A percentile compares a stretch with the other conserved stretches of the same genome.
These are phyloP conservation scores for Staurois parvus DNA, from an alignment of 2,797 vertebrate species.

Conservation along the genomic window DNA sequence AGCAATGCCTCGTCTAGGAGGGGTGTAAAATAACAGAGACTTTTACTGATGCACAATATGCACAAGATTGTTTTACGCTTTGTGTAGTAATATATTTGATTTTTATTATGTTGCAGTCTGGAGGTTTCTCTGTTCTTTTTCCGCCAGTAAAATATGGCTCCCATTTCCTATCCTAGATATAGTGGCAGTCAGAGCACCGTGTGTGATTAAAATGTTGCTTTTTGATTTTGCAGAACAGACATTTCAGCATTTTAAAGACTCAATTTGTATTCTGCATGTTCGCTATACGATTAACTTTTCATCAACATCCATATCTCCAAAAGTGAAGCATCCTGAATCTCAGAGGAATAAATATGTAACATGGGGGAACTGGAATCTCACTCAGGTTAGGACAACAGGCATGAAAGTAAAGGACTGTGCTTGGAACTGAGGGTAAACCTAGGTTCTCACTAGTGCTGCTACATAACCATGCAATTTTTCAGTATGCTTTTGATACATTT, in stretches of 20 bases:
- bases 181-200: not conserved
- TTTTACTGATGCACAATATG: slow-evolving; percentile 47
- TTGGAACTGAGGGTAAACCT: too few relatives aligned
- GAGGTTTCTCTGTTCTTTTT: slow-evolving; percentile 41
- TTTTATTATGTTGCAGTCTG: slow-evolving; percentile 53
- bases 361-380: too few relatives aligned
- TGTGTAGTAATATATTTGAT: slow-evolving; percentile 53
- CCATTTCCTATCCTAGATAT: slow-evolving; percentile 41
- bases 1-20: not conserved
- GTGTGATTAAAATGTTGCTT: slow-evolving; percentile 51
- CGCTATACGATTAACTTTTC: not conserved
- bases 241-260: slow-evolving; percentile 20
- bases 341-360: not conserved
- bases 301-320: slow-evolving; percentile 3
- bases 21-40: slow-evolving; percentile 27
- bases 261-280: slow-evolving; percentile 30
- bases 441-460: too few relatives aligned
- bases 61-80: slow-evolving; percentile 47
- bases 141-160: slow-evolving; percentile 47
- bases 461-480: too few relatives aligned
- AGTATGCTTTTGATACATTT: too few relatives aligned
- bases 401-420: too few relatives aligned
- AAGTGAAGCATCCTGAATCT: not conserved
- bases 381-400: too few relatives aligned
- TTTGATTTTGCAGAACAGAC: slow-evolving; percentile 33